These are phyloP conservation scores for Calliphora vicina DNA, from an alignment of 1,140 invertebrate species.

Conservation along the genomic window DNA sequence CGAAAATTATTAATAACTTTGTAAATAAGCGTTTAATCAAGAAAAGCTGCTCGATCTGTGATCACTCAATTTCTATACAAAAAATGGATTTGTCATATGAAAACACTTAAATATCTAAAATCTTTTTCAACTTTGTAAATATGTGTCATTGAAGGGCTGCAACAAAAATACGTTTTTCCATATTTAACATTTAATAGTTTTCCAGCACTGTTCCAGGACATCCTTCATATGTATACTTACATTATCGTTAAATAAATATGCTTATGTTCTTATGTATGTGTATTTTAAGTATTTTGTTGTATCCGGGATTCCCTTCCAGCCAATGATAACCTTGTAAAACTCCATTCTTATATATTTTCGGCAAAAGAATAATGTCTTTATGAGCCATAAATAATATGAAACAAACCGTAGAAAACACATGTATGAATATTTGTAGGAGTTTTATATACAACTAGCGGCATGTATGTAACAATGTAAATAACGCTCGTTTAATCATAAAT, in stretches of 20 bases:
- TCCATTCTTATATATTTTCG: neutral
- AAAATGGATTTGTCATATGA: too few relatives aligned
- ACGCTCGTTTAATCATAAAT: neutral
- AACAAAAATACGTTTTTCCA: too few relatives aligned
- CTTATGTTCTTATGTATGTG: neutral
- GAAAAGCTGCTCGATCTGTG: too few relatives aligned
- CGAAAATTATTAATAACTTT: too few relatives aligned
- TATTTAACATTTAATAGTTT: too few relatives aligned
- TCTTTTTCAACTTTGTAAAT: too few relatives aligned
- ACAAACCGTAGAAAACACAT: conserved; percentile 1
- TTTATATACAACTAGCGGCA: neutral
- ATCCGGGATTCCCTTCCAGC: neutral
- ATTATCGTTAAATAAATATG: neutral
- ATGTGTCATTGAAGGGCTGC: too few relatives aligned
- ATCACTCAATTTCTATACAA: too few relatives aligned
- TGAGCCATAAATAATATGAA: neutral
- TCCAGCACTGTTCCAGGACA: too few relatives aligned
- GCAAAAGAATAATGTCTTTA: neutral
- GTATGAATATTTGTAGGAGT: neutral
- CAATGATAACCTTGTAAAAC: neutral
- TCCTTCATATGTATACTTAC: neutral
- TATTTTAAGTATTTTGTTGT: neutral
- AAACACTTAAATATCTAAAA: too few relatives aligned
- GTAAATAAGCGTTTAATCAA: too few relatives aligned
- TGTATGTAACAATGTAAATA: neutral